A percentile compares a stretch with the other conserved stretches of the same genome.
Evolutionary conservation across 2,797 vertebrate species (phyloP).

Genomic region (Pelodytes ibericus): DNA sequence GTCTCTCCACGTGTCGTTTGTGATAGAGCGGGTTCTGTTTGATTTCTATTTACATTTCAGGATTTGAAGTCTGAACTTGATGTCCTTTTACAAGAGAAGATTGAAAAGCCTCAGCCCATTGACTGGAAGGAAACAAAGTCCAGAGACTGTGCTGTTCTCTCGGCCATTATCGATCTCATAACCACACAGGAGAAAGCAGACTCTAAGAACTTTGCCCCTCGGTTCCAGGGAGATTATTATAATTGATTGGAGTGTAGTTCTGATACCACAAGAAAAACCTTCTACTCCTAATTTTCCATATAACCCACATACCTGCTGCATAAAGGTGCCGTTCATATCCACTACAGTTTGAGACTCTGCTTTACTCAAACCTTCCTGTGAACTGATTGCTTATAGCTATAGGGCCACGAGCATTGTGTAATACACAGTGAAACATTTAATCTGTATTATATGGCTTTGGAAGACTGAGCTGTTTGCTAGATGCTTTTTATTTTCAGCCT

Average conservation of each 20-base stretch:
- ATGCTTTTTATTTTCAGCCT: too few species aligned
- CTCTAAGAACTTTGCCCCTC: constrained; percentile 65
- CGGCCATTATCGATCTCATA: constrained; percentile 94
- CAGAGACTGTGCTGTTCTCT: constrained; percentile 92
- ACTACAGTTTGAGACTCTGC: too few species aligned
- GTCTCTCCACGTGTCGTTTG: too few species aligned
- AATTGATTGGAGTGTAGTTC: constrained; percentile 61
- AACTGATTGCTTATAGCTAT: too few species aligned
- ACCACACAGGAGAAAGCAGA: constrained; percentile 89
- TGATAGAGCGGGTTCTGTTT: too few species aligned
- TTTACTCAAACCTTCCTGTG: too few species aligned
- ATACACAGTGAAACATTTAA: too few species aligned
- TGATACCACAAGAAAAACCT: too few species aligned
- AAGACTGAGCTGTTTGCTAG: too few species aligned
- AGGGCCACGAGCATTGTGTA: too few species aligned
- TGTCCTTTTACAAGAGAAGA: constrained; percentile 89
- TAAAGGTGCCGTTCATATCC: not conserved
- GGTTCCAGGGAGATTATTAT: constrained; percentile 63
- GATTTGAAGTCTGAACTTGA: constrained; percentile 89
- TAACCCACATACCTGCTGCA: not conserved
- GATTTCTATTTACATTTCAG: constrained; percentile 65
- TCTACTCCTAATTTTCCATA: not conserved
- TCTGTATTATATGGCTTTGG: too few species aligned
- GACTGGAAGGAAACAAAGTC: constrained; percentile 85
- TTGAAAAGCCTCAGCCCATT: constrained; percentile 87